Base-by-base conservation (phyloP, 1,140 invertebrate genomes). In the Pectinophora gossypiella region DNA sequence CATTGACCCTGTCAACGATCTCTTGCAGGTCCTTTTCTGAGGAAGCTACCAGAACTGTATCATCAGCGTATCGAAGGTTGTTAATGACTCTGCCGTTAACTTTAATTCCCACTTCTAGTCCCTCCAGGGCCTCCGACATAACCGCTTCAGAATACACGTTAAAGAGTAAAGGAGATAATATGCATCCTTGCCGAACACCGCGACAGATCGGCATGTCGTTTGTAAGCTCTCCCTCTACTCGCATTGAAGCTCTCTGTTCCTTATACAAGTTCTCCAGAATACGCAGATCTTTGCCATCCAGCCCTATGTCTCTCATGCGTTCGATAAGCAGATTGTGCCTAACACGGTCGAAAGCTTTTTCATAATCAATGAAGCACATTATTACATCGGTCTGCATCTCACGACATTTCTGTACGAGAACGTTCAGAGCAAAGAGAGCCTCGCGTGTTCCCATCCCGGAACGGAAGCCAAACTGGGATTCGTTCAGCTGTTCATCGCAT, bases 201-300 rank as follows among this genome's bases (percentile, higher is more conserved):
- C 43, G 6, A 21, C 43, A 21, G 3, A 45, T 22, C 3, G 19
- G 10, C 12, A 45, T 20, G 3, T 45, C 43, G 1, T 45, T 18
- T 2, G 43, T 45, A 1, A 20, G 1, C 7, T 45, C 19, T 6
- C 12, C 12, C 12, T 45, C 43, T 1, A 45, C 3, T 15, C 20
- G 19, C 1, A 45, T 10, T 45, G 19, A 20, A 20, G 43, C 43
- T 38, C 2, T 18, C 49, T 68, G 58, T 2, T 59, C 51, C 44
- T 20, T 49, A 38, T 58, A 61, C 40, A 59, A 49, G 21, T 50
- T 66, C 18, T 20, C 12, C 5, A 59, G 62, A 1, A 62, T 32
- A 18, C 35, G n/a, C 2, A 66, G 19, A 12, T 62, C 53, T 35
- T 59, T 65, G 3, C 15, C 21, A 9, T 59, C 59, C 16, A 56